Evolutionary conservation across 2,888 invertebrate genomes (phyloP).

Genomic region (Andrena camellia): DNA sequence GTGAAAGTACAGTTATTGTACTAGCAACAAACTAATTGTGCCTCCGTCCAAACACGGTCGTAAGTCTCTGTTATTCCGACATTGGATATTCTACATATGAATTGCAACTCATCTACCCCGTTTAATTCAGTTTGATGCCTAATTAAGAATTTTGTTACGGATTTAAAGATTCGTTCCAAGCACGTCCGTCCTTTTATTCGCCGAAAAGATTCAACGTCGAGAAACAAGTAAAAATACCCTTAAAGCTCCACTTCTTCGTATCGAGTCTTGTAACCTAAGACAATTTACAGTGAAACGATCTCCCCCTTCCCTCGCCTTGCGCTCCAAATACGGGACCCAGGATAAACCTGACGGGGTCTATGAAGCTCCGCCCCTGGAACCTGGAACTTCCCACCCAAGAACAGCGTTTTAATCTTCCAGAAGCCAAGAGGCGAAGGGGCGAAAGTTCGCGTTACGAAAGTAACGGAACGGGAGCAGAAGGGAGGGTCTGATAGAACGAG

Average conservation of each 20-base stretch:
- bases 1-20: background rate
- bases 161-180: background rate
- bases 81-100: too few species aligned
- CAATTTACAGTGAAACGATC: background rate
- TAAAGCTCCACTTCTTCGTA: background rate
- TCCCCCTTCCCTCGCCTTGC: background rate
- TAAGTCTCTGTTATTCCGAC: background rate
- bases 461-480: slow-evolving; percentile 34
- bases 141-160: background rate
- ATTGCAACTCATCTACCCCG: too few species aligned
- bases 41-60: background rate
- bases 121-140: too few species aligned
- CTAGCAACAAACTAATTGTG: background rate
- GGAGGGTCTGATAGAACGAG: slow-evolving; percentile 3
- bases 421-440: slow-evolving; percentile 33
- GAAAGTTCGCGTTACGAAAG: slow-evolving; percentile 43
- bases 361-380: slow-evolving; percentile 59
- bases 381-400: slow-evolving; percentile 50
- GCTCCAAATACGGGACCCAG: background rate
- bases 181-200: too few species aligned
- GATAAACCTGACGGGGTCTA: background rate
- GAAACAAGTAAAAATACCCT: background rate
- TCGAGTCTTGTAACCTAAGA: background rate
- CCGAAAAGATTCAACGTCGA: background rate
- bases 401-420: slow-evolving; percentile 56